phyloP scores from a whole-genome alignment of 2,888 invertebrate species.

The Drosophila testacea region DNA sequence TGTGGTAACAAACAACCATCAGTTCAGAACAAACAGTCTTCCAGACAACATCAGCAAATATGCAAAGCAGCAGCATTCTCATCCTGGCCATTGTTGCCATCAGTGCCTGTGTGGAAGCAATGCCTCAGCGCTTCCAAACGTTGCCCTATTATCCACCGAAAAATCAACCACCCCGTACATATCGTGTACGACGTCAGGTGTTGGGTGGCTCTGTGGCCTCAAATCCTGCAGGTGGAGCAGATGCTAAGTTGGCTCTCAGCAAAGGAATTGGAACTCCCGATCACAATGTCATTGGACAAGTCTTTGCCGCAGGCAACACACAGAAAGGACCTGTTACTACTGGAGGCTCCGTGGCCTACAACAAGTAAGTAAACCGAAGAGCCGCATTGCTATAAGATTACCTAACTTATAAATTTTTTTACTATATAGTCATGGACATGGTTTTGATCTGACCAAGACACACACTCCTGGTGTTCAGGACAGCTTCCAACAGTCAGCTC shows the following conservation, averaged over 20 bases:
- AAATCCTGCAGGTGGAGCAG: constrained; percentile 75
- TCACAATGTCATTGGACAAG: constrained; percentile 75
- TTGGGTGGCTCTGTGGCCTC: constrained; percentile 70
- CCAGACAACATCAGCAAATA: constrained; percentile 38
- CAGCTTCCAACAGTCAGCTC: constrained; percentile 63
- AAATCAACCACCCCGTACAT: constrained; percentile 14
- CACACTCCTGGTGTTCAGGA: constrained; percentile 70
- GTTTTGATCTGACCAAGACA: constrained; percentile 62
- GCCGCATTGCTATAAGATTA: rapidly evolving
- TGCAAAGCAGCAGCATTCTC: constrained; percentile 59
- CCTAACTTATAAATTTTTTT: neutral
- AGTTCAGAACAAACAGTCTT: constrained; percentile 29
- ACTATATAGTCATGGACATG: constrained; percentile 61
- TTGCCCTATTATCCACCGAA: constrained; percentile 60
- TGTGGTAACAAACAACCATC: constrained; percentile 37
- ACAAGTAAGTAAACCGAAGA: constrained; percentile 44
- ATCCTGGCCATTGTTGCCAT: constrained; percentile 59
- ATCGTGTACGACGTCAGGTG: constrained; percentile 66
- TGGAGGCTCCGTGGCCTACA: constrained; percentile 66
- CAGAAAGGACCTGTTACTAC: constrained; percentile 64
- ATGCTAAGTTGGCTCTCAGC: constrained; percentile 69
- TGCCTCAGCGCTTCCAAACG: constrained; percentile 51
- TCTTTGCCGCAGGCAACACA: constrained; percentile 70
- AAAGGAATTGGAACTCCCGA: constrained; percentile 75
- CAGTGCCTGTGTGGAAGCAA: constrained; percentile 52